phyloP scores from a whole-genome alignment of 2,113 vertebrate species.

The Pithys albifrons region DNA sequence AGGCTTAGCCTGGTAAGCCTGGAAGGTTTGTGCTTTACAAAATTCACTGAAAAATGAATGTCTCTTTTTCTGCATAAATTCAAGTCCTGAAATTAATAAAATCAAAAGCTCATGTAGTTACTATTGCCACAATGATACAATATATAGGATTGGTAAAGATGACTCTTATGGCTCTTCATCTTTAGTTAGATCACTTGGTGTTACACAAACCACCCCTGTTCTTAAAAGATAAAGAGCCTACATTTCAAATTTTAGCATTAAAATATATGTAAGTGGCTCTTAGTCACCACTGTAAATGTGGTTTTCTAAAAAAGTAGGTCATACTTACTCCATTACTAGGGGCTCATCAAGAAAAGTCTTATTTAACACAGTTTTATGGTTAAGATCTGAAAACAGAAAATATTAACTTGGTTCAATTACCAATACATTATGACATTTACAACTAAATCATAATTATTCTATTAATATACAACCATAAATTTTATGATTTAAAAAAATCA shows the following conservation, averaged over 20 bases:
- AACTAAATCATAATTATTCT: neutral
- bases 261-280: neutral
- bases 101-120: neutral
- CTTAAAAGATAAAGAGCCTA: neutral
- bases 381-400: constrained; percentile 76
- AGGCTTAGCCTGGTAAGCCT: neutral
- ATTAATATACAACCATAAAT: neutral
- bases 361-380: constrained; percentile 77
- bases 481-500: neutral
- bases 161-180: neutral
- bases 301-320: neutral
- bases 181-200: neutral
- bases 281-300: neutral
- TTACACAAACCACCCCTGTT: neutral
- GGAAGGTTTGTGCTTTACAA: neutral
- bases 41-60: neutral
- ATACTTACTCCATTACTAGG: constrained; percentile 96
- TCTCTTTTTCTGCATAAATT: neutral
- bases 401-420: neutral
- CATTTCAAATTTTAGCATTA: neutral
- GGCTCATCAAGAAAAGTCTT: constrained; percentile 90
- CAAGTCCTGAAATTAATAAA: neutral
- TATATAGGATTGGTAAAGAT: neutral
- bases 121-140: neutral
- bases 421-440: neutral